phyloP scores from a whole-genome alignment of 2,888 invertebrate species.

The Pollenia angustigena region DNA sequence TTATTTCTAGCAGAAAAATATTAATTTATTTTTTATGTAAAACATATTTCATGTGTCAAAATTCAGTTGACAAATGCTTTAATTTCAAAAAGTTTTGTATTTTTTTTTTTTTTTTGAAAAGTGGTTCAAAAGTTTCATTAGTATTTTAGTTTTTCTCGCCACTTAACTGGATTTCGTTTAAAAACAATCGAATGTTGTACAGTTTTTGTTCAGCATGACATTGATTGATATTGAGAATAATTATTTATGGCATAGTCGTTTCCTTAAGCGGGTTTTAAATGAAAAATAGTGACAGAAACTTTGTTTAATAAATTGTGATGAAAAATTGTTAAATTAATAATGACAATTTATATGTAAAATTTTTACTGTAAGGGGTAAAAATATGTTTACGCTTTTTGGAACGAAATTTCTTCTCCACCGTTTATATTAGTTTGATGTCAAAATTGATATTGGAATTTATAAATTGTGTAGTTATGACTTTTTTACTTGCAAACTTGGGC shows the following conservation, averaged over 20 bases:
- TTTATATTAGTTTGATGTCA: no score
- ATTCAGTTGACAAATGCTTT: not conserved
- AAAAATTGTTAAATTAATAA: constrained; percentile 19
- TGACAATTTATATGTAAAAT: not conserved
- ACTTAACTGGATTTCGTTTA: constrained; percentile 4
- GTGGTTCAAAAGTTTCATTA: not conserved
- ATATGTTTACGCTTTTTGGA: no score
- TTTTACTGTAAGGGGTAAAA: no score
- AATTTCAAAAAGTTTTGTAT: not conserved
- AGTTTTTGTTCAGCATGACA: constrained; percentile 11
- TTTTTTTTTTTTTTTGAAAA: not conserved
- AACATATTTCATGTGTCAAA: not conserved
- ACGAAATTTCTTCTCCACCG: no score
- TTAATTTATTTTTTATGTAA: not conserved
- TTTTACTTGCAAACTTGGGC: no score
- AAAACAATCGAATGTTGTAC: not conserved
- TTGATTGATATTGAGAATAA: constrained; percentile 54
- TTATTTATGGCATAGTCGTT: constrained; percentile 27
- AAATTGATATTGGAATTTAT: no score
- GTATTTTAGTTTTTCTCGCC: not conserved
- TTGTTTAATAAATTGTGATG: not conserved
- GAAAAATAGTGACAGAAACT: not conserved
- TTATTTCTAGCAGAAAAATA: not conserved
- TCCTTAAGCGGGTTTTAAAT: not conserved
- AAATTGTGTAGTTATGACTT: no score